Evolutionary conservation across 2,888 invertebrate genomes (phyloP), one percentile per base, ranked within the genome.

Genomic region (Eupithecia dodoneata): DNA sequence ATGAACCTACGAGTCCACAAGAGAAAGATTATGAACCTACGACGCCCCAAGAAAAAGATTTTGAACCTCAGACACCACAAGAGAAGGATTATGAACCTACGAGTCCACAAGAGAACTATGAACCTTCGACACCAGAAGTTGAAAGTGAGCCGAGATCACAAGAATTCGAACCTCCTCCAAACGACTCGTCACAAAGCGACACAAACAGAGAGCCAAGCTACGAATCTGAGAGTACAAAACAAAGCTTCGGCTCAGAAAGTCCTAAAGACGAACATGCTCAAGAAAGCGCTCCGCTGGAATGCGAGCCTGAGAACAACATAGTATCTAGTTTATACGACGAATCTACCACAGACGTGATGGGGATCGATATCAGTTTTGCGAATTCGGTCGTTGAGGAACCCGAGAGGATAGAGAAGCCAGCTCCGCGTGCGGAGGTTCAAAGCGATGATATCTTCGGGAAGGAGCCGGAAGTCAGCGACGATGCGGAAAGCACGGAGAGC

Each of bases 311-410:
- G 73, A 73, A 63, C 59, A 73, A 9, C 78, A 75, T 13, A 44
- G 65, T 7, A 13, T 74, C 30, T 73, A 86, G 86, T 41, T 79
- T 93, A 12, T 93, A 93, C 72, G 94, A 93, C 70, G 87, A 73
- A 47, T 41, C 75, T 13, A 72, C 70, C 9, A 52, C 88, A 0
- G 87, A 83, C 30, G 93, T 91, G 30, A 30, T 30, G 13, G 80
- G 87, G 0, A 77, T 93, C 0, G 93, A 93, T 75, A 90, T 92
- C 0, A 92, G 92, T 80, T 93, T 94, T 79, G 86, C 89, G n/a
- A 75, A 41, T 1, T 41, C 72, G 49, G 65, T 75, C 47, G 3
- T 71, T 5, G 79, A 82, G 59, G 73, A 73, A 47, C 70, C 70
- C 12, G 18, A 13, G 71, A 66, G n/a, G 78, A 63, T 44, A 74